Conservation (phyloP, 92 coral and sea anemone genomes). For the Micromussa lordhowensis region DNA sequence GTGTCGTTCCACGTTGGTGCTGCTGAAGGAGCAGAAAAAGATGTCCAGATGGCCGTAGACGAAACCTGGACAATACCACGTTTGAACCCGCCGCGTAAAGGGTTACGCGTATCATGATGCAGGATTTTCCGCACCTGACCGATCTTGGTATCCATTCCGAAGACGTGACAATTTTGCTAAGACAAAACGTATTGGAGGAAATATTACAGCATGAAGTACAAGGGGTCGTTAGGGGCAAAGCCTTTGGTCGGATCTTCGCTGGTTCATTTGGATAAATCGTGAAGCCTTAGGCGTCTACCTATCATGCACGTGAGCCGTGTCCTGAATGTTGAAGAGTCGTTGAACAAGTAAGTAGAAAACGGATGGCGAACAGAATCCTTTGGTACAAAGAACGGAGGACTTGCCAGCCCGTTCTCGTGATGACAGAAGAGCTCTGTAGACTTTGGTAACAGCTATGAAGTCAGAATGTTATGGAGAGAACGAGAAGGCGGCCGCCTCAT, state of each 20-base stretch:
- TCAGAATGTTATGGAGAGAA: constrained; percentile 63
- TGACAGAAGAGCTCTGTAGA: constrained; percentile 64
- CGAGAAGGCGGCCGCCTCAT: constrained; percentile 53
- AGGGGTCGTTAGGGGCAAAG: no score
- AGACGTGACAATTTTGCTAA: no score
- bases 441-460: constrained; percentile 58
- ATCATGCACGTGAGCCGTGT: constrained; percentile 54
- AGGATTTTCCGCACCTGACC: no score
- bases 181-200: no score
- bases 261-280: constrained; percentile 55
- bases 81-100: no score
- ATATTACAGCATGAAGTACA: not conserved
- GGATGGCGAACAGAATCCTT: constrained; percentile 74
- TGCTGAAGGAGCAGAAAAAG: constrained; percentile 3
- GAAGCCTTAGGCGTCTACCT: constrained; percentile 33
- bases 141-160: no score
- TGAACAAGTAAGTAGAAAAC: constrained; percentile 48
- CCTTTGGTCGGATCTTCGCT: no score
- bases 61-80: no score
- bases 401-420: constrained; percentile 39
- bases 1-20: constrained; percentile 45
- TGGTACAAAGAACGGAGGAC: constrained; percentile 52
- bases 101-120: no score
- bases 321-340: constrained; percentile 45
- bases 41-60: constrained; percentile 40